Evolutionary conservation across 2,113 vertebrate species (phyloP).

Genomic region (Pycnonotus jocosus): DNA sequence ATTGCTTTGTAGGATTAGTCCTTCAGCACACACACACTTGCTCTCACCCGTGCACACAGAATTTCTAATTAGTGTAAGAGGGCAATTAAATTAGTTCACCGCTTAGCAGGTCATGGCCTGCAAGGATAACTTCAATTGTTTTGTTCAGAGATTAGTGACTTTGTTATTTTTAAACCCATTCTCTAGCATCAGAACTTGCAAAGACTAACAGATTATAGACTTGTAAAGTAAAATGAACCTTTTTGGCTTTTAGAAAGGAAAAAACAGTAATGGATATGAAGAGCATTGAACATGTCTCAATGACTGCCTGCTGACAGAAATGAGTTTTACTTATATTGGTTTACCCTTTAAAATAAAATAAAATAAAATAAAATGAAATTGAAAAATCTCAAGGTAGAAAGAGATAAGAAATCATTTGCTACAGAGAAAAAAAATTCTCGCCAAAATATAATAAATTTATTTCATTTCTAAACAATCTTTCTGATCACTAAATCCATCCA

Average conservation of each 20-base stretch:
- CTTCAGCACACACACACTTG: background rate
- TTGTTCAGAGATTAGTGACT: background rate
- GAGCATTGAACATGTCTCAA: background rate
- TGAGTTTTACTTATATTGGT: background rate
- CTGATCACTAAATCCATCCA: background rate
- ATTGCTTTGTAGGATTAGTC: background rate
- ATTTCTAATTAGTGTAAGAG: background rate
- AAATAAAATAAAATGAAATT: background rate
- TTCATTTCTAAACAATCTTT: background rate
- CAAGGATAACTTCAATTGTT: background rate
- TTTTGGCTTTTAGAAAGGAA: background rate
- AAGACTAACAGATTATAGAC: background rate
- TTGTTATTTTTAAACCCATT: background rate
- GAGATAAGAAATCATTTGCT: background rate
- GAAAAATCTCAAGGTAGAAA: background rate
- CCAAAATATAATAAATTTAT: background rate
- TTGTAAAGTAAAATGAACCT: background rate
- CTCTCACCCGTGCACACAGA: background rate
- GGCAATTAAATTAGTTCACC: background rate
- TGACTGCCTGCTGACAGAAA: background rate
- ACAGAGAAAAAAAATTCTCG: background rate
- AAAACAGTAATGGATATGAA: background rate
- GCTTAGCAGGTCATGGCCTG: background rate
- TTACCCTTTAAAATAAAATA: accelerated
- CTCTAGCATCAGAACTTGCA: background rate